Percentiles rank a stretch among this genome's conserved stretches.
These are phyloP conservation scores for Mesoligia furuncula DNA, from an alignment of 2,888 invertebrate species.

Conservation along the genomic window DNA sequence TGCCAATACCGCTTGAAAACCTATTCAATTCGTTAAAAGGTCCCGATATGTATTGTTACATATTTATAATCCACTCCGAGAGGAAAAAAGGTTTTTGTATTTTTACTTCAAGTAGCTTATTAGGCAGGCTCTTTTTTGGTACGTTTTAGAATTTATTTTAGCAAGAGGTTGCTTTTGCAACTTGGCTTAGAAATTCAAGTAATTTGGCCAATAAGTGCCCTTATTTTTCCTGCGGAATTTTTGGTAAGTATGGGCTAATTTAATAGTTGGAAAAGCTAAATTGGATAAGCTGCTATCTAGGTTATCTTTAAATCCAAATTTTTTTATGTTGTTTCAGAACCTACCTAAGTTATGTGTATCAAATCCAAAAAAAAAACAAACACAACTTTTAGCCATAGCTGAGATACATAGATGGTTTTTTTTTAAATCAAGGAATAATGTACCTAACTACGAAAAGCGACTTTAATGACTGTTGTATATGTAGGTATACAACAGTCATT, in stretches of 20 bases:
- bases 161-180: neutral
- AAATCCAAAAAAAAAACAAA: too few relatives aligned
- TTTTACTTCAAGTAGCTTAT: slow-evolving; percentile 52
- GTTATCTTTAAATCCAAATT: too few relatives aligned
- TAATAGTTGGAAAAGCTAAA: neutral
- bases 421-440: neutral
- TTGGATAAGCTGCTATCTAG: too few relatives aligned
- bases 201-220: neutral
- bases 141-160: slow-evolving; percentile 15
- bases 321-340: neutral
- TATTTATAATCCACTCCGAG: slow-evolving; percentile 43
- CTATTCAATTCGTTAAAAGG: slow-evolving; percentile 59
- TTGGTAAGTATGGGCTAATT: neutral
- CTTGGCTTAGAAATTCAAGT: neutral
- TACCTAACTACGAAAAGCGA: too few relatives aligned
- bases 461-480: too few relatives aligned
- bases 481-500: too few relatives aligned
- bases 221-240: neutral
- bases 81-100: slow-evolving; percentile 44
- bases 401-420: neutral
- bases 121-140: slow-evolving; percentile 31
- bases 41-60: slow-evolving; percentile 52
- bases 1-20: slow-evolving; percentile 48
- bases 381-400: neutral
- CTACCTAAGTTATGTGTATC: too few relatives aligned